Conservation (phyloP, 2,113 vertebrate species). For the Odocoileus virginianus region DNA sequence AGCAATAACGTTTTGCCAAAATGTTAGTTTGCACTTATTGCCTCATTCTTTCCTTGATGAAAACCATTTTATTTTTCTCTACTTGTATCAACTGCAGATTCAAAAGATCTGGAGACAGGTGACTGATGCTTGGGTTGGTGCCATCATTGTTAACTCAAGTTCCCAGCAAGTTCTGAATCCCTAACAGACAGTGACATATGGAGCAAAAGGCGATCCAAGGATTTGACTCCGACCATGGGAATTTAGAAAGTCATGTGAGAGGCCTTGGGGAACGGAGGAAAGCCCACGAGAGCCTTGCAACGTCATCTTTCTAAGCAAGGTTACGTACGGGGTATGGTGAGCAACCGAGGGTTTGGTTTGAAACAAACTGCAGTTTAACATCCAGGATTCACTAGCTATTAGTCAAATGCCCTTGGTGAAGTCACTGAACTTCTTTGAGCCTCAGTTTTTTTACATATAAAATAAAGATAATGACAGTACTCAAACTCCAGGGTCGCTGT, state of each 20-base stretch:
- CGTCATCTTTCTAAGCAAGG: neutral
- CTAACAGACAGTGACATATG: neutral
- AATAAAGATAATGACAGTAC: neutral
- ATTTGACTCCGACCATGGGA: neutral
- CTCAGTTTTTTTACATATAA: neutral
- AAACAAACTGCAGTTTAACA: neutral
- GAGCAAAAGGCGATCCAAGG: neutral
- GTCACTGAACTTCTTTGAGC: neutral
- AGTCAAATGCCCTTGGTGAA: neutral
- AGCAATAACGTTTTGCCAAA: neutral
- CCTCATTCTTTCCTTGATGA: neutral
- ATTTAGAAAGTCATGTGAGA: neutral
- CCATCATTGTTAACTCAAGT: conserved; percentile 10
- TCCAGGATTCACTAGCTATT: neutral
- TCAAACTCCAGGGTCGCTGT: neutral
- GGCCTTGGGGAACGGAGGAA: neutral
- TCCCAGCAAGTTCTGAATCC: neutral
- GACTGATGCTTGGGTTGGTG: neutral
- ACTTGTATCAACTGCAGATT: conserved; percentile 19
- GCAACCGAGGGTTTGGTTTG: neutral
- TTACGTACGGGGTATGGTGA: neutral
- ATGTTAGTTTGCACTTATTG: neutral
- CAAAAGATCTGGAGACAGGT: neutral
- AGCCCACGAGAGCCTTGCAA: neutral
- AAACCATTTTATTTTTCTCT: conserved; percentile 11